phyloP scores from a whole-genome alignment of 2,888 invertebrate species.

The Prosopocoilus inquinatus region DNA sequence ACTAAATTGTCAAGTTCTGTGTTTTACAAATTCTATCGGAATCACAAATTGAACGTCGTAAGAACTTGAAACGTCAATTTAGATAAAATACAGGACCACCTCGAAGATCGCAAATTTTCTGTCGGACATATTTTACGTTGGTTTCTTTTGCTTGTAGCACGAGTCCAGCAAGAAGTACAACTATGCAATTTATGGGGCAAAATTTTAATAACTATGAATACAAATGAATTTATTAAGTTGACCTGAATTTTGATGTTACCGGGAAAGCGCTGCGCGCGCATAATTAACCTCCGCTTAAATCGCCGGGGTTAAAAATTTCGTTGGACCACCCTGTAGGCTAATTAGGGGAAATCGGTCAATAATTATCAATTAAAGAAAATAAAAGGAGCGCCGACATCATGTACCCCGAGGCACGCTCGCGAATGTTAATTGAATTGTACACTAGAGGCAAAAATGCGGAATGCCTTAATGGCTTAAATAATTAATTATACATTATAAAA shows the following conservation, averaged over 20 bases:
- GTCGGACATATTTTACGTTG: not conserved
- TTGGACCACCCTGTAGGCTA: conserved; percentile 46
- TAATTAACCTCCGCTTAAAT: too few species aligned
- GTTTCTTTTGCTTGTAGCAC: too few species aligned
- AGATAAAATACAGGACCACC: conserved; percentile 3
- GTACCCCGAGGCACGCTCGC: conserved; percentile 21
- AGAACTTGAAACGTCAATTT: conserved; percentile 4
- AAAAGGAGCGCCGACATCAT: conserved; percentile 31
- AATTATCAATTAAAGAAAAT: conserved; percentile 48
- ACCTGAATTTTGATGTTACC: too few species aligned
- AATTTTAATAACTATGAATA: too few species aligned
- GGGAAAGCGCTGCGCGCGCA: too few species aligned
- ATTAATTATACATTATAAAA: conserved; percentile 36
- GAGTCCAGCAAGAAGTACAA: too few species aligned
- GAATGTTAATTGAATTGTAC: conserved; percentile 39
- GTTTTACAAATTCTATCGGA: not conserved
- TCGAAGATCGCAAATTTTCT: conserved; percentile 2
- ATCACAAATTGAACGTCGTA: conserved; percentile 1
- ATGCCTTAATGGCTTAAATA: conserved; percentile 34
- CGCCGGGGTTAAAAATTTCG: too few species aligned
- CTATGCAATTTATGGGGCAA: too few species aligned
- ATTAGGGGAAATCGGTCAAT: conserved; percentile 46
- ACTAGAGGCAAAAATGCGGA: conserved; percentile 27
- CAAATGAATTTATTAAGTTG: too few species aligned
- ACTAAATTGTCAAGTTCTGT: too few species aligned